phyloP scores from a whole-genome alignment of 1,140 invertebrate genomes.

The Centruroides sculpturatus region DNA sequence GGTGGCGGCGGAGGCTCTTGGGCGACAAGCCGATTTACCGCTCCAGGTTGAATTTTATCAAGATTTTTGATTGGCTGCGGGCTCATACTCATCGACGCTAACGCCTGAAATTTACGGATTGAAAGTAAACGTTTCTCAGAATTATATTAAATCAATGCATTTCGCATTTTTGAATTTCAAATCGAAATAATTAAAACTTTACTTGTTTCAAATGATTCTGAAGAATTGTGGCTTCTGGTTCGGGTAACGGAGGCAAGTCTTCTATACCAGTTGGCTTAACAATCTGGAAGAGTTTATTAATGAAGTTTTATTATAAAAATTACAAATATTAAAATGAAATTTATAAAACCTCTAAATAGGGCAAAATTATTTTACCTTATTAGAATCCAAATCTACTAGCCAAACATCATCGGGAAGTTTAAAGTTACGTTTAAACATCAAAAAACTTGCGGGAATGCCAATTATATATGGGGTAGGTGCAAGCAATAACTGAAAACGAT shows the following conservation, averaged over 20 bases:
- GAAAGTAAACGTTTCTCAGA: neutral
- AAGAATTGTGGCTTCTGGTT: conserved; percentile 84
- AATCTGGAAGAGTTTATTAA: conserved; percentile 16
- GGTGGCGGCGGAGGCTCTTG: conserved; percentile 10
- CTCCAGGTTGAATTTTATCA: conserved; percentile 24
- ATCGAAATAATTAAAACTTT: conserved; percentile 16
- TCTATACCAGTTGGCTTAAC: conserved; percentile 35
- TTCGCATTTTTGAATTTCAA: too few species aligned
- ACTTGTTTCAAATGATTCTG: conserved; percentile 94
- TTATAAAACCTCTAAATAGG: neutral
- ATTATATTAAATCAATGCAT: too few species aligned
- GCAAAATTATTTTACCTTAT: conserved; percentile 55
- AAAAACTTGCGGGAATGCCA: conserved; percentile 90
- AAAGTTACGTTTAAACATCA: conserved; percentile 89
- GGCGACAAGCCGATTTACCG: conserved; percentile 16
- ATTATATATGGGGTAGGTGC: conserved; percentile 98
- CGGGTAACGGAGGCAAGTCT: conserved; percentile 66
- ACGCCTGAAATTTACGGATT: conserved; percentile 16
- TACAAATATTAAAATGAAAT: neutral
- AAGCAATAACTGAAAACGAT: conserved; percentile 52
- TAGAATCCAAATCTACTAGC: conserved; percentile 94
- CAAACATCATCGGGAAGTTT: conserved; percentile 95
- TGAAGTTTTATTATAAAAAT: neutral
- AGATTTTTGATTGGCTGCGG: conserved; percentile 36
- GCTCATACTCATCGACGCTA: conserved; percentile 35